Conservation (phyloP, 1,140 invertebrate genomes). For the Delia radicum region DNA sequence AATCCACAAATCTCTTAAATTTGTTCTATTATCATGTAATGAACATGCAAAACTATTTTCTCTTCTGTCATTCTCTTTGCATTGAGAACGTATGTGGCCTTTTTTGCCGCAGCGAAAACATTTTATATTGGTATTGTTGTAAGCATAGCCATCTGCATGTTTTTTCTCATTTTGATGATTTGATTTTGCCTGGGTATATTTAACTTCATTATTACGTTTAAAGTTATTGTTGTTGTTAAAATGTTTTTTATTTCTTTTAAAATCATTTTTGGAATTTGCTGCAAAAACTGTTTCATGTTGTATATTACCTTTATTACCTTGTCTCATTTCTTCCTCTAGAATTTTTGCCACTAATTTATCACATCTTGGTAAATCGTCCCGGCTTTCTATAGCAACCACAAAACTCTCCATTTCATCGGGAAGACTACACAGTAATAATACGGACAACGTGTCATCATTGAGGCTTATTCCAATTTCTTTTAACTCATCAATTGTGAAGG, state of each 20-base stretch:
- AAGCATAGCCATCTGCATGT: not conserved
- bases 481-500: not conserved
- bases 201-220: not conserved
- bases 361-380: conserved; percentile 20
- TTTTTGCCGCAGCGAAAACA: conserved; percentile 14
- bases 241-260: conserved; percentile 12
- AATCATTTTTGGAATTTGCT: not conserved
- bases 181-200: not conserved
- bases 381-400: conserved; percentile 21
- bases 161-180: not conserved
- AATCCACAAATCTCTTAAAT: conserved; percentile 6
- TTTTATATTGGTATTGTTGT: conserved; percentile 15
- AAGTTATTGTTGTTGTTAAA: not conserved
- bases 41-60: not conserved
- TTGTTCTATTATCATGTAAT: not conserved
- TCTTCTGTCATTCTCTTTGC: not conserved
- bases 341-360: conserved; percentile 21
- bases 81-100: no score
- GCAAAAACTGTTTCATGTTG: not conserved
- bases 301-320: not conserved
- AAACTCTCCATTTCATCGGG: conserved; percentile 29
- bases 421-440: conserved; percentile 17
- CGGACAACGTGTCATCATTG: conserved; percentile 8
- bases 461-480: conserved; percentile 16
- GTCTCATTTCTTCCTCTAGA: conserved; percentile 21